A percentile compares a stretch with the other conserved stretches of the same genome.
phyloP scores from a whole-genome alignment of 2,888 invertebrate species.

The Cenopis cana region DNA sequence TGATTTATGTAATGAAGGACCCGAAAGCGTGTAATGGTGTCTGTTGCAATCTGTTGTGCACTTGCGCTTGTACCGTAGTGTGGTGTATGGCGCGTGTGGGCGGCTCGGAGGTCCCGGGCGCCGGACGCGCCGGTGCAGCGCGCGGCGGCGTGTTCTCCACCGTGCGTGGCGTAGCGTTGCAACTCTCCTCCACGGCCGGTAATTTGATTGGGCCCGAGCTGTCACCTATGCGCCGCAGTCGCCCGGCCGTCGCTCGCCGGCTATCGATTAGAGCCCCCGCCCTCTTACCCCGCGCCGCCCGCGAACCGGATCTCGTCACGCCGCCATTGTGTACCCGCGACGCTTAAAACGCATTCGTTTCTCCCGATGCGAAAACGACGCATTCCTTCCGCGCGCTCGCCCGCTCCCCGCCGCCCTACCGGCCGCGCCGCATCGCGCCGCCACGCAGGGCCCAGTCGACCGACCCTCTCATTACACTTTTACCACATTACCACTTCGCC shows the following conservation, averaged over 20 bases:
- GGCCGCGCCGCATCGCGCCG: slow-evolving; percentile 66
- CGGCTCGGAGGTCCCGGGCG: slow-evolving; percentile 56
- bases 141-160: slow-evolving; percentile 62
- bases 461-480: slow-evolving; percentile 78
- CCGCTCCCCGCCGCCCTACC: slow-evolving; percentile 66
- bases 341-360: slow-evolving; percentile 85
- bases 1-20: background rate
- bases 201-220: slow-evolving; percentile 84
- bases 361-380: slow-evolving; percentile 86
- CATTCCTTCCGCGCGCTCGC: slow-evolving; percentile 84
- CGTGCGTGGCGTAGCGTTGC: slow-evolving; percentile 71
- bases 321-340: slow-evolving; percentile 85
- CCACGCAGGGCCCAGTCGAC: slow-evolving; percentile 60
- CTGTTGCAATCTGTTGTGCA: background rate
- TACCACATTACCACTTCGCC: slow-evolving; percentile 61
- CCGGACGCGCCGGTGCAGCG: slow-evolving; percentile 49
- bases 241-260: slow-evolving; percentile 84
- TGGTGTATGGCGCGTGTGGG: slow-evolving; percentile 46
- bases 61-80: slow-evolving; percentile 5
- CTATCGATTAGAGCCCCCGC: slow-evolving; percentile 83
- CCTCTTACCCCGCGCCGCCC: slow-evolving; percentile 77
- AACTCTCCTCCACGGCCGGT: slow-evolving; percentile 79
- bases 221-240: slow-evolving; percentile 85
- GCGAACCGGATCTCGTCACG: slow-evolving; percentile 85
- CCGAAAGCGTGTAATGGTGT: background rate